Evolutionary conservation across 2,888 invertebrate genomes (phyloP).

Genomic region (Noctua janthe): DNA sequence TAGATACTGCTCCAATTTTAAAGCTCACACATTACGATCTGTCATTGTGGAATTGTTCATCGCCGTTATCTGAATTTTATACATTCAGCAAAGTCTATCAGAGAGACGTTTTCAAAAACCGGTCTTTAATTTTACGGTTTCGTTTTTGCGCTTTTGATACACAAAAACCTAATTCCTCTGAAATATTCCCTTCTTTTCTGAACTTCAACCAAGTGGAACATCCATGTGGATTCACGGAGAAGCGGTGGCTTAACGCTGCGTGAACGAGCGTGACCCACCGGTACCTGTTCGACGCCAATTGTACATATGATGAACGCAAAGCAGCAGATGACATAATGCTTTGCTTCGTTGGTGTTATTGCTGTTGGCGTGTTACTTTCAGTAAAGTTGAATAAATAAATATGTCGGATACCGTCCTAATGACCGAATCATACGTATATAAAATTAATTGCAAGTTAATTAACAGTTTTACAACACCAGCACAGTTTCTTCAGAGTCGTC

Average conservation of each 20-base stretch:
- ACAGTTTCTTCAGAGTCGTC: no score
- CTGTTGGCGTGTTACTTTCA: no score
- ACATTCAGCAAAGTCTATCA: neutral
- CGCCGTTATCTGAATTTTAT: neutral
- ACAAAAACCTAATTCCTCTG: neutral
- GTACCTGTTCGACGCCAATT: neutral
- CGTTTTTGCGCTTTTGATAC: no score
- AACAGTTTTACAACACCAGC: no score
- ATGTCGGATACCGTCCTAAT: no score
- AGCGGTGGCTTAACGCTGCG: no score
- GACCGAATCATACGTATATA: no score
- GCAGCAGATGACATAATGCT: neutral
- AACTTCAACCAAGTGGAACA: no score
- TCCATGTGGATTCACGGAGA: no score
- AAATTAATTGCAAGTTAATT: no score
- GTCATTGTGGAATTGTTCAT: neutral
- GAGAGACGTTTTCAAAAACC: neutral
- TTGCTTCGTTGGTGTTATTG: neutral
- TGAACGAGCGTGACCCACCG: neutral
- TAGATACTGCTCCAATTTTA: conserved; percentile 20
- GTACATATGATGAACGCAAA: neutral
- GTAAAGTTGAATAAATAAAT: no score
- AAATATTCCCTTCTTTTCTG: neutral
- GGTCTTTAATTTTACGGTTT: no score
- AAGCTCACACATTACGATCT: neutral